Evolutionary conservation across 2,888 invertebrate genomes (phyloP).

Genomic region (Archaeoteleia sp.): DNA sequence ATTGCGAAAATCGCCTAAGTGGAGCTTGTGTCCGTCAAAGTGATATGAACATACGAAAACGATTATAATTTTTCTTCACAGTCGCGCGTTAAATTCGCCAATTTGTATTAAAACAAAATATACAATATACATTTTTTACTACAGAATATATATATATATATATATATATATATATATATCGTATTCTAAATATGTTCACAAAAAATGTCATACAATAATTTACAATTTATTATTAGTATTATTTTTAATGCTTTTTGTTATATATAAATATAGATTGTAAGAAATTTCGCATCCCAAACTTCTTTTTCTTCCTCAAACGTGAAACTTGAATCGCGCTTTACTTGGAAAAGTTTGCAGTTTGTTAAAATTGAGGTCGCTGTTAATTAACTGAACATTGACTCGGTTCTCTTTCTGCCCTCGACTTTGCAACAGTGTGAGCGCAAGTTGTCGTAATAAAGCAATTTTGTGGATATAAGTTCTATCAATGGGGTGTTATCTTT

Average conservation of each 20-base stretch:
- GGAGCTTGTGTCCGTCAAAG: constrained; percentile 11
- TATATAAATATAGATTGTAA: too few species aligned
- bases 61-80: neutral
- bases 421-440: constrained; percentile 36
- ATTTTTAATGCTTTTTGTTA: constrained; percentile 18
- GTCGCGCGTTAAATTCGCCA: too few species aligned
- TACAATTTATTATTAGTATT: too few species aligned
- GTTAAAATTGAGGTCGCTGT: constrained; percentile 33
- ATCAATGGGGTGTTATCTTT: constrained; percentile 7
- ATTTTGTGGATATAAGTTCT: constrained; percentile 38
- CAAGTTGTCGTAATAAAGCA: constrained; percentile 41
- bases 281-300: constrained; percentile 14
- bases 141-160: neutral
- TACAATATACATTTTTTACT: neutral
- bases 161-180: neutral
- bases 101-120: too few species aligned
- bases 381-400: constrained; percentile 52
- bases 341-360: constrained; percentile 26
- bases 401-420: constrained; percentile 39
- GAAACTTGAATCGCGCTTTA: constrained; percentile 38
- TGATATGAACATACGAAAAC: constrained; percentile 11
- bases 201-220: too few species aligned
- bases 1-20: constrained; percentile 55
- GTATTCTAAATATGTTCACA: too few species aligned
- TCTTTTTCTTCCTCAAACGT: constrained; percentile 27